phyloP scores from a whole-genome alignment of 2,113 vertebrate genomes.

The Diadophis punctatus region DNA sequence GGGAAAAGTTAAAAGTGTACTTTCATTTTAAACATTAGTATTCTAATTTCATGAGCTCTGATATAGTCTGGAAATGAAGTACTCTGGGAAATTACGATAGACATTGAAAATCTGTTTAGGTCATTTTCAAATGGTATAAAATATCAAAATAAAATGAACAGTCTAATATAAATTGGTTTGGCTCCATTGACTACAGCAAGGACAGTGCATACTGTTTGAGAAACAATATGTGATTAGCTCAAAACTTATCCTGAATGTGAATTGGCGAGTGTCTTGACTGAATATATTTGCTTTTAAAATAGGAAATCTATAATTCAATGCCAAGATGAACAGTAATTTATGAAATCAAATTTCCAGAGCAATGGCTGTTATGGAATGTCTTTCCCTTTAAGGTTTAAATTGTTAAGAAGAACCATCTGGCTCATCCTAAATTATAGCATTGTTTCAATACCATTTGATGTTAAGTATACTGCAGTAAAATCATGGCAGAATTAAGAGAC shows the following conservation, averaged over 20 bases:
- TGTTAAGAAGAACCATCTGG: constrained; percentile 1
- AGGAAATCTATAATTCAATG: neutral
- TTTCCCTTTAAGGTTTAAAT: neutral
- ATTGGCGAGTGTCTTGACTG: neutral
- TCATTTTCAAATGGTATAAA: constrained; percentile 11
- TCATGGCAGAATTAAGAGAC: neutral
- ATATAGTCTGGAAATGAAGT: constrained; percentile 4
- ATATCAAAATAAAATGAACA: constrained; percentile 5
- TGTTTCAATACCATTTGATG: neutral
- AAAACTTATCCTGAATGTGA: constrained; percentile 1
- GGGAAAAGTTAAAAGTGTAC: neutral
- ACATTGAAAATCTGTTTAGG: constrained; percentile 4
- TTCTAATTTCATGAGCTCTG: constrained; percentile 12
- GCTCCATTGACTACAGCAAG: constrained; percentile 22
- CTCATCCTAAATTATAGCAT: neutral
- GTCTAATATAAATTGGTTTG: neutral
- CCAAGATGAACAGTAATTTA: neutral
- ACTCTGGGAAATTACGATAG: constrained; percentile 16
- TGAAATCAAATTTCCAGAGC: neutral
- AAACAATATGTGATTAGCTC: constrained; percentile 13
- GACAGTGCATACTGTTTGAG: neutral
- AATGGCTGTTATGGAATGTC: neutral
- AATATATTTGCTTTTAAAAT: constrained; percentile 12
- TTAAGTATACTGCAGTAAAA: neutral
- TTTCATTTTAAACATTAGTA: constrained; percentile 5